Percentiles rank a stretch among this genome's conserved stretches.
These are phyloP conservation scores for Eristalis tenax DNA, from an alignment of 2,888 invertebrate genomes.

Conservation along the genomic window DNA sequence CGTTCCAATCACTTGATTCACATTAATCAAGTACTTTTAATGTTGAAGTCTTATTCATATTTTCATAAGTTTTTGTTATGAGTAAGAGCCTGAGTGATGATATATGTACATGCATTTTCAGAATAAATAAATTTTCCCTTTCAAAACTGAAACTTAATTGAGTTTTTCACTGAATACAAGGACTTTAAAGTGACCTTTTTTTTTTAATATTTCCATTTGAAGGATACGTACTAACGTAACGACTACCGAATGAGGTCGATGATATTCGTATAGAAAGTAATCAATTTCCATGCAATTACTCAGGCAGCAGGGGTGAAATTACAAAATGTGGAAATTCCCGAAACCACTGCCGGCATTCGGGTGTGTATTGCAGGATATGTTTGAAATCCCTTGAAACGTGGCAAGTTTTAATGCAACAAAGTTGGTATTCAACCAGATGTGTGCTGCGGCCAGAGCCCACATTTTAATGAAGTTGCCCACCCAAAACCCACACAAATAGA, in stretches of 20 bases:
- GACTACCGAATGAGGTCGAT: not conserved
- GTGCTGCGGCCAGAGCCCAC: slow-evolving; percentile 3
- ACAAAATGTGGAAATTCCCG: slow-evolving; percentile 12
- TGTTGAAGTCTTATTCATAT: not conserved
- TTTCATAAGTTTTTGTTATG: not conserved
- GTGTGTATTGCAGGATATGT: slow-evolving; percentile 12
- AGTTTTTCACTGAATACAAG: not conserved
- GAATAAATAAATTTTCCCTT: not conserved
- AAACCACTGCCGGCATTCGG: slow-evolving; percentile 34
- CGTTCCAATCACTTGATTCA: not conserved
- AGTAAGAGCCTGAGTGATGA: not conserved
- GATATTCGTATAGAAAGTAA: slow-evolving; percentile 7
- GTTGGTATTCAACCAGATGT: slow-evolving; percentile 6
- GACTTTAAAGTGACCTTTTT: not conserved
- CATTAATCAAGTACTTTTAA: not conserved
- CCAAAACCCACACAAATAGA: slow-evolving; percentile 32
- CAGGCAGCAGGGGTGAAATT: slow-evolving; percentile 20
- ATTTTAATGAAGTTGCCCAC: slow-evolving; percentile 52
- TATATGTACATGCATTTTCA: too few relatives aligned
- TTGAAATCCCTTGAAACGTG: slow-evolving; percentile 10
- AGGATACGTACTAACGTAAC: not conserved
- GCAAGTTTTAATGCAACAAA: slow-evolving; percentile 29
- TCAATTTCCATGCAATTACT: slow-evolving; percentile 16
- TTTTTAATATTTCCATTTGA: not conserved
- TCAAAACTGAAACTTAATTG: not conserved